These are phyloP conservation scores for Thunnus thynnus DNA, from an alignment of 2,113 vertebrate species.

Conservation along the genomic window DNA sequence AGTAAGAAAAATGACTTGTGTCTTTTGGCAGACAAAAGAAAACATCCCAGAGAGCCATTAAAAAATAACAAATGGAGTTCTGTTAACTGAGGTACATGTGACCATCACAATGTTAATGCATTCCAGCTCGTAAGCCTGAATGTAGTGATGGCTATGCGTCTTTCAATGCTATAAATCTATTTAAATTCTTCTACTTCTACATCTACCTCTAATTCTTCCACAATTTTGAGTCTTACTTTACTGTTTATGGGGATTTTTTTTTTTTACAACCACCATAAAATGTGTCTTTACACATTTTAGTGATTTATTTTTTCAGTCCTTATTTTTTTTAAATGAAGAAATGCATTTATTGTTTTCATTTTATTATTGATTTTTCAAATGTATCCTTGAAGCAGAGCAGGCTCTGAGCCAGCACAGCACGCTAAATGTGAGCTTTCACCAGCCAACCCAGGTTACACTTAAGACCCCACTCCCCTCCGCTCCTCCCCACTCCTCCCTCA, in stretches of 20 bases:
- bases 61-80: neutral
- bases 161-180: neutral
- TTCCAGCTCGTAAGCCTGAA: neutral
- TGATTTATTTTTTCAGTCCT: neutral
- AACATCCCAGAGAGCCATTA: conserved; percentile 7
- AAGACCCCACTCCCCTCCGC: neutral
- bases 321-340: conserved; percentile 2
- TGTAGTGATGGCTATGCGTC: neutral
- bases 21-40: neutral
- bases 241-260: neutral
- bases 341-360: neutral
- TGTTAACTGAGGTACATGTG: neutral
- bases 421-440: neutral
- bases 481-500: conserved; percentile 18
- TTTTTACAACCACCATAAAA: neutral
- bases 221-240: neutral
- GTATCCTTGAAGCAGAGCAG: neutral
- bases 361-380: neutral
- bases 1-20: no score
- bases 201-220: neutral
- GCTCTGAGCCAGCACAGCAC: conserved; percentile 7
- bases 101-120: neutral
- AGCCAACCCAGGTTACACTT: conserved; percentile 24
- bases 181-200: neutral
- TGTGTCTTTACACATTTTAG: neutral